These are phyloP conservation scores for Hesperia comma DNA, from an alignment of 2,888 invertebrate genomes.

Conservation along the genomic window DNA sequence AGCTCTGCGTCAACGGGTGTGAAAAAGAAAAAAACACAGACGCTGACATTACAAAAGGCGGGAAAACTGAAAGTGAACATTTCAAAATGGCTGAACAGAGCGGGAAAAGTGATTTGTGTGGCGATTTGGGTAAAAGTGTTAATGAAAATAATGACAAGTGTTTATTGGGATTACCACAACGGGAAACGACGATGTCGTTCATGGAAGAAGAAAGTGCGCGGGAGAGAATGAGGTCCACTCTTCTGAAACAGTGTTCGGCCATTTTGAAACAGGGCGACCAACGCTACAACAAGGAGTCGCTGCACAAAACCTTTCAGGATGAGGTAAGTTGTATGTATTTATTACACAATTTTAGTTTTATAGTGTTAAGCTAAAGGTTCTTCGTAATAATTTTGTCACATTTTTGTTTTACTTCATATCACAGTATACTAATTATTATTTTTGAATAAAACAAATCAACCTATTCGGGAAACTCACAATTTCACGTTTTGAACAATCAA, in stretches of 20 bases:
- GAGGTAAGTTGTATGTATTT: slow-evolving; percentile 80
- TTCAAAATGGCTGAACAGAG: slow-evolving; percentile 15
- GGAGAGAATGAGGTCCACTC: slow-evolving; percentile 84
- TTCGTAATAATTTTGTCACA: too few species aligned
- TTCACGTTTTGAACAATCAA: too few species aligned
- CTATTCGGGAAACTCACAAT: too few species aligned
- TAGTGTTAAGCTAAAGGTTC: too few species aligned
- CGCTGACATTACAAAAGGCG: slow-evolving; percentile 35
- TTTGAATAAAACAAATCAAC: too few species aligned
- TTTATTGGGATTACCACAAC: slow-evolving; percentile 55
- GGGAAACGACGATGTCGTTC: slow-evolving; percentile 81
- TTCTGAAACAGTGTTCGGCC: slow-evolving; percentile 87
- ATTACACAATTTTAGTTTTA: too few species aligned
- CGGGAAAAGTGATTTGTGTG: slow-evolving; percentile 21
- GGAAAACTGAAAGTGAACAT: slow-evolving; percentile 19
- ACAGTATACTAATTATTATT: too few species aligned
- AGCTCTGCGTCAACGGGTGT: slow-evolving; percentile 9
- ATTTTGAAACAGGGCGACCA: slow-evolving; percentile 85
- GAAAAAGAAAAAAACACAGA: slow-evolving; percentile 32
- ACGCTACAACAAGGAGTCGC: slow-evolving; percentile 85
- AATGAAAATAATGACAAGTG: slow-evolving; percentile 45
- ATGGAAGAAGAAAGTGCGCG: slow-evolving; percentile 89
- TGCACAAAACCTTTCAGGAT: slow-evolving; percentile 87
- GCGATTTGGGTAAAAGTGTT: slow-evolving; percentile 39
- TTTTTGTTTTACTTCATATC: too few species aligned